phyloP scores from a whole-genome alignment of 1,140 invertebrate genomes.

The Holcopasites calliopsidis region DNA sequence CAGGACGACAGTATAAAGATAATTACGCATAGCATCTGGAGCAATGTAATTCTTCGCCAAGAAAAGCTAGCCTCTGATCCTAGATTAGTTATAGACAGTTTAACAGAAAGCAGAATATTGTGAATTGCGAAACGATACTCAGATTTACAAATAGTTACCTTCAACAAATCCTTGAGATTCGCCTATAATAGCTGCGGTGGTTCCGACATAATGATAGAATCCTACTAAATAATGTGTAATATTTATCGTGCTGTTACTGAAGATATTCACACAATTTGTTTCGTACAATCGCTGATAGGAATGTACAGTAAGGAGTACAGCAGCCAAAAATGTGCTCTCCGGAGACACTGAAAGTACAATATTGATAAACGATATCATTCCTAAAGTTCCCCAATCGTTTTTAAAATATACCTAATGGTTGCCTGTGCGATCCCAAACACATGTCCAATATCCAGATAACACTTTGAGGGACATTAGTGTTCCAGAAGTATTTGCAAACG shows the following conservation, averaged over 20 bases:
- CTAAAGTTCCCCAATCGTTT: neutral
- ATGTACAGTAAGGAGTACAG: slow-evolving; percentile 84
- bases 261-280: slow-evolving; percentile 87
- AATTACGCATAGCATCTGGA: slow-evolving; percentile 78
- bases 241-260: slow-evolving; percentile 89
- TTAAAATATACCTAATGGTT: slow-evolving; percentile 76
- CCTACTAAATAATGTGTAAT: slow-evolving; percentile 88
- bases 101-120: no score
- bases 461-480: slow-evolving; percentile 74
- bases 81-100: slow-evolving; percentile 37
- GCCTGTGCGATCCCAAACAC: slow-evolving; percentile 77
- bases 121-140: neutral
- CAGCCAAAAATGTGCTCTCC: slow-evolving; percentile 81
- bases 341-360: slow-evolving; percentile 80
- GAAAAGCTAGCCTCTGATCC: slow-evolving; percentile 54
- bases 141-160: slow-evolving; percentile 66
- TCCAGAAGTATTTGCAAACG: slow-evolving; percentile 78
- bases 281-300: slow-evolving; percentile 88
- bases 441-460: slow-evolving; percentile 79
- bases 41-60: slow-evolving; percentile 65
- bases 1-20: slow-evolving; percentile 85
- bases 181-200: slow-evolving; percentile 83
- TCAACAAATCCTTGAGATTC: slow-evolving; percentile 87
- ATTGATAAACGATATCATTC: neutral
- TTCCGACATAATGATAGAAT: slow-evolving; percentile 87